Base-by-base conservation (phyloP, 1,140 invertebrate species). In the Conus ventricosus region DNA sequence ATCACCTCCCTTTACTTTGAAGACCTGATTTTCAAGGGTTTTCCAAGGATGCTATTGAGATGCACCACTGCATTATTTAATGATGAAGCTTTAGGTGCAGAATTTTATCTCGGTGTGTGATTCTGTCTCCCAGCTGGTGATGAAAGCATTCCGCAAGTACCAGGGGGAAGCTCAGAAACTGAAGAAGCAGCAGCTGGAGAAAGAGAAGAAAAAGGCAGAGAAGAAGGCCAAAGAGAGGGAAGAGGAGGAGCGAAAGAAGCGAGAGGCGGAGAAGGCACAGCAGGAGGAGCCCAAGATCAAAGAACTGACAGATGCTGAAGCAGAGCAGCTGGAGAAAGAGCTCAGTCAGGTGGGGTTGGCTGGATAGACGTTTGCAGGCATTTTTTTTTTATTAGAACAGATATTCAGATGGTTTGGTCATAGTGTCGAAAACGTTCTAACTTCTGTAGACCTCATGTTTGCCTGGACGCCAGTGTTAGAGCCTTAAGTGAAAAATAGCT, bases 291-390 rank as follows among this genome's bases (percentile, higher is more conserved):
- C 95, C n/a, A 95, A 95, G 89, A 98, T 99, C 84, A 97, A 97
- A 91, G 98, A 99, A 96, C 95, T 99, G 17, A 98, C 98, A 15
- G 98, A 99, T 90, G 98, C 98, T 95, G 98, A 99, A 95, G 98
- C 98, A 85, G 97, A 96, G 81, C 96, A 97, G 94, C 95, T 99
- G 87, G 97, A 99, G 94, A 96, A 97, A 92, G 97, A 98, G 95
- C 95, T 98, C 89, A 96, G 98, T 60, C 82, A 92, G 89, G 93
- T 94, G 82, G 60, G 23, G 23, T 25, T 23, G 23, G 55, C 55
- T 39, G 39, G 39, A 51, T 63, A 5, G 13, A n/a, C 3, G 54
- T 39, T 39, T 39, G 39, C 39, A 39, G 39, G 39, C 39, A 39
- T 39, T 39, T 39, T 39, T 39, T 39, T 39, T 39, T 39, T 39